Evolutionary conservation across 2,888 invertebrate genomes (phyloP).

Genomic region (Abrostola triplasia): DNA sequence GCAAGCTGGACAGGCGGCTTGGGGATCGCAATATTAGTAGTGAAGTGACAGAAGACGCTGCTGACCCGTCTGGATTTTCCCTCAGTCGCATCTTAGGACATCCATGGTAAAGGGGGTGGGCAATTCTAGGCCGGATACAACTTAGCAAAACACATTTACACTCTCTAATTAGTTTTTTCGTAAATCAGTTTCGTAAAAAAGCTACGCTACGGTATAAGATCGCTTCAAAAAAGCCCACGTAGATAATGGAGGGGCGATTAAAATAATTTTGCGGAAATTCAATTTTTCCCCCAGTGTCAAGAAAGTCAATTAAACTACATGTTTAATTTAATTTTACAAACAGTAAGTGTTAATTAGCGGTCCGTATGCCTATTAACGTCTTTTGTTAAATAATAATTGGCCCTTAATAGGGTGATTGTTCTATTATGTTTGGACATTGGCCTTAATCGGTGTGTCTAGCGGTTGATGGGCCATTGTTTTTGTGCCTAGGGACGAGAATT

Average conservation of each 20-base stretch:
- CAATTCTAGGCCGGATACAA: no score
- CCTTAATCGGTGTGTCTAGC: constrained; percentile 31
- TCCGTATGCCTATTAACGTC: constrained; percentile 40
- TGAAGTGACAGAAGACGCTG: no score
- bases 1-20: no score
- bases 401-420: constrained; percentile 46
- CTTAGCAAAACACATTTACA: no score
- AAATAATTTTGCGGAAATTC: constrained; percentile 75
- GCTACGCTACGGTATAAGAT: constrained; percentile 34
- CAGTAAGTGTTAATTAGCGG: constrained; percentile 48
- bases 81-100: no score
- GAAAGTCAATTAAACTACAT: constrained; percentile 65
- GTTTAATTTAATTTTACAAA: constrained; percentile 62
- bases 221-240: constrained; percentile 45
- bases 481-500: constrained; percentile 16
- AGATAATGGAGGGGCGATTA: constrained; percentile 69
- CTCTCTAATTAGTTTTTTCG: no score
- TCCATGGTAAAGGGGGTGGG: no score
- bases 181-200: no score
- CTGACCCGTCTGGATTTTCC: no score
- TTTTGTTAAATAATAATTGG: constrained; percentile 54
- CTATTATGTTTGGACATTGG: constrained; percentile 34
- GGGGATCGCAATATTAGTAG: no score
- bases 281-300: constrained; percentile 60
- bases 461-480: constrained; percentile 27